Evolutionary conservation across 1,140 invertebrate species (phyloP).

Genomic region (Pseudoatta argentina): DNA sequence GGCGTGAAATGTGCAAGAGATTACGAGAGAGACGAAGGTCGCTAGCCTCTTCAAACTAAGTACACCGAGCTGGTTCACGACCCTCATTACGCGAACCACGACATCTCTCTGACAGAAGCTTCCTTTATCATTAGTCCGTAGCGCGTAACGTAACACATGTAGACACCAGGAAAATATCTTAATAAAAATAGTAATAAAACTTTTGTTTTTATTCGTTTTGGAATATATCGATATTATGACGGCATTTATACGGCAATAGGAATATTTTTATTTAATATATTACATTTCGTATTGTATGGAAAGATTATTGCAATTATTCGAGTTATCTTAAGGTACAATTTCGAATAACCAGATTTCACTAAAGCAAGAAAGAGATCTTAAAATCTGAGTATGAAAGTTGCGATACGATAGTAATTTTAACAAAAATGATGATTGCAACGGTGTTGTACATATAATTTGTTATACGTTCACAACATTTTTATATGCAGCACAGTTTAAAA

Average conservation of each 20-base stretch:
- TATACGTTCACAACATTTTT: neutral
- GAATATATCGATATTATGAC: neutral
- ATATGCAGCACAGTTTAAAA: neutral
- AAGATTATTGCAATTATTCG: neutral
- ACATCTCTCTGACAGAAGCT: conserved; percentile 34
- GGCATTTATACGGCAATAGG: neutral
- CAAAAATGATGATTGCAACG: neutral
- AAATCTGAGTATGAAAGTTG: neutral
- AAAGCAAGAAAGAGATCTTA: neutral
- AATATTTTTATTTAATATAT: neutral
- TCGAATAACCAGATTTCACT: neutral
- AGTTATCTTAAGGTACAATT: neutral
- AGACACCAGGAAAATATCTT: neutral
- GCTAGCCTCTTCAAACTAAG: conserved; percentile 53
- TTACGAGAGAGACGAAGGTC: conserved; percentile 65
- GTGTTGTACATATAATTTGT: neutral
- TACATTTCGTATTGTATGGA: neutral
- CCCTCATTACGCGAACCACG: conserved; percentile 34
- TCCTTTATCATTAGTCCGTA: conserved; percentile 17
- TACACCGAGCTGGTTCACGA: conserved; percentile 54
- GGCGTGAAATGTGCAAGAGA: conserved; percentile 66
- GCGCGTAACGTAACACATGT: neutral
- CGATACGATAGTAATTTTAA: neutral
- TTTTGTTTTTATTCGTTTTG: neutral
- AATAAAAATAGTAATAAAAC: neutral